These are phyloP conservation scores for Gryllus bimaculatus DNA, from an alignment of 1,140 invertebrate species.

Conservation along the genomic window DNA sequence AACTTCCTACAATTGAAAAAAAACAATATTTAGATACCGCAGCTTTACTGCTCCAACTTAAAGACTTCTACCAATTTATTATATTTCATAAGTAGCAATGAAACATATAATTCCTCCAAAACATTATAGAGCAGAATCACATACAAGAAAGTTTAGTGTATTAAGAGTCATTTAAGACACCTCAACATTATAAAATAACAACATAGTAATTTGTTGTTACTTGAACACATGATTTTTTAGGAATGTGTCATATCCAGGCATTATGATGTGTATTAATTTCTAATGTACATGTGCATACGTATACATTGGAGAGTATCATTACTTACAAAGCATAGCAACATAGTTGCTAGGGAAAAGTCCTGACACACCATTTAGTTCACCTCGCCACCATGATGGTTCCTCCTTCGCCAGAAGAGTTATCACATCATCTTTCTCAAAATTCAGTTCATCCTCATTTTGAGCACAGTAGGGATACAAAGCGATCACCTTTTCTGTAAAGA, in stretches of 20 bases:
- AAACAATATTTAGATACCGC: background rate
- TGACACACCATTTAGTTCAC: constrained; percentile 75
- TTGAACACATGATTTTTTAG: too few relatives aligned
- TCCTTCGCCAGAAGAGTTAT: constrained; percentile 85
- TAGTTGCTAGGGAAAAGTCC: constrained; percentile 91
- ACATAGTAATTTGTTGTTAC: too few relatives aligned
- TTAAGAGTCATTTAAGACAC: too few relatives aligned
- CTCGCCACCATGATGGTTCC: constrained; percentile 93
- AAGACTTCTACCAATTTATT: background rate
- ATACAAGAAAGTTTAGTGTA: too few relatives aligned
- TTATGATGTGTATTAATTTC: background rate
- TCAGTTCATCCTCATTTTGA: constrained; percentile 88
- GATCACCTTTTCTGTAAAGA: constrained; percentile 69
- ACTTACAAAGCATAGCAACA: constrained; percentile 60
- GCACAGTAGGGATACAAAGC: constrained; percentile 87
- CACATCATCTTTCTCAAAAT: constrained; percentile 87
- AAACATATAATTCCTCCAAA: background rate
- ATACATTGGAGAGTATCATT: constrained; percentile 21
- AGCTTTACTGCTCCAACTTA: background rate
- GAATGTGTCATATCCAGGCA: too few relatives aligned
- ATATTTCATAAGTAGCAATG: background rate
- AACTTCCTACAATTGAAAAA: constrained; percentile 18
- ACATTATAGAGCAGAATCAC: background rate
- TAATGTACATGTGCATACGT: background rate
- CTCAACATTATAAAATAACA: too few relatives aligned